A percentile compares a stretch with the other conserved stretches of the same genome.
These are phyloP conservation scores for Columba livia DNA, from an alignment of 2,113 vertebrate species.

Conservation along the genomic window DNA sequence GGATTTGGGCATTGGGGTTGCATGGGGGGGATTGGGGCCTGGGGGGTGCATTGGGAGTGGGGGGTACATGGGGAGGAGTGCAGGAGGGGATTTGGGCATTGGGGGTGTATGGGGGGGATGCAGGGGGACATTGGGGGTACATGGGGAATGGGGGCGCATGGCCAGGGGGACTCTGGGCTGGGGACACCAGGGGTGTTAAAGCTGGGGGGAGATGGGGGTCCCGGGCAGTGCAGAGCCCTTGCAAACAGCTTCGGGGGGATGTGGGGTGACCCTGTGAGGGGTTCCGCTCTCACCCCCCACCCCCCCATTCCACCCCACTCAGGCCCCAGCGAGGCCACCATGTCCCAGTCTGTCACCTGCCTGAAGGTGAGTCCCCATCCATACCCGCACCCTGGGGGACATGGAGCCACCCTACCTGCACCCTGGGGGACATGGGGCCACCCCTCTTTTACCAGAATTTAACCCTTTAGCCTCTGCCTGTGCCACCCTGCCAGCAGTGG, in stretches of 20 bases:
- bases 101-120: too few species aligned
- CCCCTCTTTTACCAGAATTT: neutral
- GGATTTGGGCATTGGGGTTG: too few species aligned
- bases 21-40: too few species aligned
- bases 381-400: rapidly evolving
- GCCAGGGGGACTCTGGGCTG: too few species aligned
- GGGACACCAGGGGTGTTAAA: too few species aligned
- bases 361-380: neutral
- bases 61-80: too few species aligned
- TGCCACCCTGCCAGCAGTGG: neutral
- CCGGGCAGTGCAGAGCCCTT: neutral
- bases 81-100: too few species aligned
- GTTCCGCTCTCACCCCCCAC: neutral
- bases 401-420: rapidly evolving
- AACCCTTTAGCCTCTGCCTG: neutral
- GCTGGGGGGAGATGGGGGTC: neutral
- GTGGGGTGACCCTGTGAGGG: neutral
- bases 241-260: neutral
- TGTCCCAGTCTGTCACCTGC: neutral
- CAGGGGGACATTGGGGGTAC: too few species aligned
- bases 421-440: rapidly evolving
- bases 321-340: neutral
- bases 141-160: too few species aligned
- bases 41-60: too few species aligned
- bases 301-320: neutral